Conservation (phyloP, 2,797 vertebrate genomes). For the Peromyscus aztecus region DNA sequence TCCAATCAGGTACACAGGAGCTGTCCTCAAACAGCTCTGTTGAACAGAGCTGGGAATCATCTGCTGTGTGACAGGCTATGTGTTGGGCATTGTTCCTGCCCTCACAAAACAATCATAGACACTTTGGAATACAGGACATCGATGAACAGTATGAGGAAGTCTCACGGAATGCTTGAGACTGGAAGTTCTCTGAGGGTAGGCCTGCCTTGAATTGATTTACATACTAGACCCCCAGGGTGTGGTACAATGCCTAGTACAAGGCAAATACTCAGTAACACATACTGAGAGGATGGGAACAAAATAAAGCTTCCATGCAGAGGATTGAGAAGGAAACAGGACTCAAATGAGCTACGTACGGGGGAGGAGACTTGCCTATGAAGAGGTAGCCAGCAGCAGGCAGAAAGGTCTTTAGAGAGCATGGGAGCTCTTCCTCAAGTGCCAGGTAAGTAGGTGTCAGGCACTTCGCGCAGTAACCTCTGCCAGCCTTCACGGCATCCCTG, state of each 20-base stretch:
- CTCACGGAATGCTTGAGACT: not conserved
- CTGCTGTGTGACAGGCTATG: not conserved
- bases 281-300: not conserved
- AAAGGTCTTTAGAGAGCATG: not conserved
- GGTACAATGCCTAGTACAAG: not conserved
- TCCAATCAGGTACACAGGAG: not conserved
- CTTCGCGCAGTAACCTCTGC: not conserved
- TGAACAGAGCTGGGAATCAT: not conserved
- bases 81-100: not conserved
- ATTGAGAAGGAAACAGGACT: not conserved
- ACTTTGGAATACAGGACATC: not conserved
- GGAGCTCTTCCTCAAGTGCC: not conserved
- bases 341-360: not conserved
- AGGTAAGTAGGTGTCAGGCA: not conserved
- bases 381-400: not conserved
- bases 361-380: not conserved
- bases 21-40: not conserved
- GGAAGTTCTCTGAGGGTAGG: not conserved
- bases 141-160: not conserved
- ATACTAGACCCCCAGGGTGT: not conserved
- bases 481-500: not conserved
- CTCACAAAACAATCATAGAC: not conserved
- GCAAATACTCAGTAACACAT: not conserved
- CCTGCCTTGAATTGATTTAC: not conserved
- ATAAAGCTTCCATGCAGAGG: not conserved